These are phyloP conservation scores for Limnothrissa miodon DNA, from an alignment of 2,113 vertebrate genomes.

Conservation along the genomic window DNA sequence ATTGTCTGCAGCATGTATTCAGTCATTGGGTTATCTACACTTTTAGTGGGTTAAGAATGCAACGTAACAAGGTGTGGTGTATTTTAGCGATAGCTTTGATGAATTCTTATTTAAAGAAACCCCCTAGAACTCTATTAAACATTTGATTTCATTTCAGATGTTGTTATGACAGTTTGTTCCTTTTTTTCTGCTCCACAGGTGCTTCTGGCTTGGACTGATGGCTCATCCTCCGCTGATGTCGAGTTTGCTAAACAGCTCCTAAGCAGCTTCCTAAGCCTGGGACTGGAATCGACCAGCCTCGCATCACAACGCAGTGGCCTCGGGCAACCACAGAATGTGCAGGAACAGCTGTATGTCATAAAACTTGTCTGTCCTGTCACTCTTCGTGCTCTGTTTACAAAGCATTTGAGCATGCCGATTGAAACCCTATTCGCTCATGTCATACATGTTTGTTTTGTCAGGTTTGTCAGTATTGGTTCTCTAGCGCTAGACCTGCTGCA, in stretches of 20 bases:
- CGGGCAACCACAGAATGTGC: conserved; percentile 47
- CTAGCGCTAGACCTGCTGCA: conserved; percentile 53
- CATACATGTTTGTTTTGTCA: conserved; percentile 30
- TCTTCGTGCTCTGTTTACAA: background rate
- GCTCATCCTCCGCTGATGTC: conserved; percentile 56
- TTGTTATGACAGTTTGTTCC: too few relatives aligned
- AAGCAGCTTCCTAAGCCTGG: conserved; percentile 25
- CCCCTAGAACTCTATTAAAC: too few relatives aligned
- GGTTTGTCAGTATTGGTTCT: conserved; percentile 59
- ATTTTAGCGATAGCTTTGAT: too few relatives aligned
- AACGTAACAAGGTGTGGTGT: background rate
- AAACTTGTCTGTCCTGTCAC: too few relatives aligned
- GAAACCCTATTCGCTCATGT: background rate
- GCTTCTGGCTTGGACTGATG: conserved; percentile 60
- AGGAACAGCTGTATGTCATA: conserved; percentile 65
- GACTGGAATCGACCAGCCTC: conserved; percentile 8
- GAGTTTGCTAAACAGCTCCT: conserved; percentile 53
- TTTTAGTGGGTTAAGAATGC: background rate
- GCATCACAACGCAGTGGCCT: conserved; percentile 38
- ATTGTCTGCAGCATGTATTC: background rate
- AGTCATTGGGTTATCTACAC: too few relatives aligned
- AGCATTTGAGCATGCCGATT: background rate
- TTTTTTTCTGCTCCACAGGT: conserved; percentile 48
- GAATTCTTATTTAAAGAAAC: too few relatives aligned
- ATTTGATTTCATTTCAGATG: background rate